Base-by-base conservation (phyloP, 1,140 invertebrate species). In the Mylabris phalerata region DNA sequence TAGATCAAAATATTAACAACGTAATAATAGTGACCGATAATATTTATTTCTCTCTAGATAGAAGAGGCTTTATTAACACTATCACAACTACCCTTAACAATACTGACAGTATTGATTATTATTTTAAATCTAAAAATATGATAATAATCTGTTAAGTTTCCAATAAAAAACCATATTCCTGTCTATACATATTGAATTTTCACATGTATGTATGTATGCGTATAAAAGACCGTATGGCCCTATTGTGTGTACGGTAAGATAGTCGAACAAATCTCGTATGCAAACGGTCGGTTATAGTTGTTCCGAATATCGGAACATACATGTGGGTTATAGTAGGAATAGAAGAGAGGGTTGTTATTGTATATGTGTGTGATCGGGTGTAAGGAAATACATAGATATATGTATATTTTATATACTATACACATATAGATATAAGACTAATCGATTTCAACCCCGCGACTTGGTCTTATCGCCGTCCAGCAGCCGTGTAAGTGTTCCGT, bases 391-490 rank as follows among this genome's bases (percentile, higher is more conserved):
- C 2, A 32, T 32, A 19, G 19, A 19, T 19, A 19, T 19, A 19
- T 19, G 19, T 19, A 19, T 19, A 19, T 19, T 19, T 19, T 19
- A 19, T 19, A 19, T 19, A 19, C 19, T 19, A 32, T 32, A 32
- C 7, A 32, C 32, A 32, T 32, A 32, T 32, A 32, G 32, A 54
- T 54, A 54, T 54, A 54, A 54, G 51, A 45, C 51, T 54, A 54
- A 54, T 54, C 51, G 51, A 54, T 54, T 54, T 42, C 51, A 54
- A 46, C 51, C 51, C 51, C 51, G 51, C 51, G 51, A 54, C 51
- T 54, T 54, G 51, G 51, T 46, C 51, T 54, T 54, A 54, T 54
- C 51, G 51, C 42, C 51, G 51, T 54, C 51, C 51, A 54, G 51
- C 51, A 54, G 51, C 51, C 51, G 51, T 54, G 51, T 32, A 45